These are phyloP conservation scores for Chaetura pelagica DNA, from an alignment of 2,113 vertebrate species.

Conservation along the genomic window DNA sequence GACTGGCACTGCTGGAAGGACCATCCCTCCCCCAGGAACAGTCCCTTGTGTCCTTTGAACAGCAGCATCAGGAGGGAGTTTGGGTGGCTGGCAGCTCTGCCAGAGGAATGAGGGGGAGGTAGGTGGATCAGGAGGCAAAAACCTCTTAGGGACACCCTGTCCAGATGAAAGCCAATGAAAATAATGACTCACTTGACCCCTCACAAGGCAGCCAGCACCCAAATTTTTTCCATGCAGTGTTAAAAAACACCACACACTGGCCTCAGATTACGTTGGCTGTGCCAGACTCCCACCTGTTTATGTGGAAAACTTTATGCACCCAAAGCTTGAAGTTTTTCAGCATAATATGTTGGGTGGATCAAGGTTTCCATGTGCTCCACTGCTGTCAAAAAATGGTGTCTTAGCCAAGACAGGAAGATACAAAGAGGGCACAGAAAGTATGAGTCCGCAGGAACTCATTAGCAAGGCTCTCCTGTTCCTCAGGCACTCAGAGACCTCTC, in stretches of 20 bases:
- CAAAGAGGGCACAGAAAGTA: background rate
- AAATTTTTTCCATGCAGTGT: constrained; percentile 47
- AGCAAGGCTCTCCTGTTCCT: background rate
- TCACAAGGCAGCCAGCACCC: constrained; percentile 54
- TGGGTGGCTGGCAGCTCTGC: background rate
- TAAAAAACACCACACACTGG: constrained; percentile 57
- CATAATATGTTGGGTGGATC: constrained; percentile 50
- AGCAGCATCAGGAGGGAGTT: background rate
- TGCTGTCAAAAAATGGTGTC: background rate
- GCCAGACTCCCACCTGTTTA: constrained; percentile 70
- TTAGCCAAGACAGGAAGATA: background rate
- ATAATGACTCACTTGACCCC: constrained; percentile 66
- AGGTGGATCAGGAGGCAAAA: background rate
- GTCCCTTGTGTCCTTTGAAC: background rate
- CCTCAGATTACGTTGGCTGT: background rate
- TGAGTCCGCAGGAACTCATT: constrained; percentile 21
- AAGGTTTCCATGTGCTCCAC: constrained; percentile 57
- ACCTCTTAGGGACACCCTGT: constrained; percentile 7
- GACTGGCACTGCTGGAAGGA: background rate
- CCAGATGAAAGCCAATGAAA: constrained; percentile 36
- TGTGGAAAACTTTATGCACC: constrained; percentile 68
- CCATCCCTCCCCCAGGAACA: too few relatives aligned
- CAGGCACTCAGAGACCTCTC: background rate
- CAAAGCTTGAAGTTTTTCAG: constrained; percentile 49
- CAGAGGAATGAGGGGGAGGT: background rate